Conservation (phyloP, 2,797 vertebrate genomes). For the Cuculus canorus region DNA sequence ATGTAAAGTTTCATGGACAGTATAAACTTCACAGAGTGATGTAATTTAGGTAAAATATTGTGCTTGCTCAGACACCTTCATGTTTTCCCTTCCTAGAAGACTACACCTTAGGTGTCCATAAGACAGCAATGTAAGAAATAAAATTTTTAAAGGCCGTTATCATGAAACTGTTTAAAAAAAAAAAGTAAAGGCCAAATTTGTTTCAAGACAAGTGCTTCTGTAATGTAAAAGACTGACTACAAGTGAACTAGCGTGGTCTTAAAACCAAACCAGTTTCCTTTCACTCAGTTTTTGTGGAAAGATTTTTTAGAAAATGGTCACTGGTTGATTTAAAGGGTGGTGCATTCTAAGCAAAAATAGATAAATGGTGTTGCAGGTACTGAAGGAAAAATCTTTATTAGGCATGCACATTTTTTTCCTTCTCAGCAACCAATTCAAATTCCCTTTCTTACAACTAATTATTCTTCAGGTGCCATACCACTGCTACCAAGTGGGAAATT, state of each 20-base stretch:
- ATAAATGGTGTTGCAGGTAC: slow-evolving; percentile 7
- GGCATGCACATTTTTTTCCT: slow-evolving; percentile 50
- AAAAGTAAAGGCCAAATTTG: background rate
- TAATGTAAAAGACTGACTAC: background rate
- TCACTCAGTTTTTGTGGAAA: background rate
- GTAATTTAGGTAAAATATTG: background rate
- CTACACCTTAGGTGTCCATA: background rate
- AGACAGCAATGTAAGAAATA: background rate
- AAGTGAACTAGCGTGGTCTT: background rate
- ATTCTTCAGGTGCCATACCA: slow-evolving; percentile 58
- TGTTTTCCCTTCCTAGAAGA: background rate
- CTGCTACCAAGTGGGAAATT: slow-evolving; percentile 64
- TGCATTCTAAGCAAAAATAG: slow-evolving; percentile 47
- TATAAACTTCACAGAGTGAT: background rate
- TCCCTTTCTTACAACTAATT: slow-evolving; percentile 61
- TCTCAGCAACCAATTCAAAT: slow-evolving; percentile 66
- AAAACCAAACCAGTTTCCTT: background rate
- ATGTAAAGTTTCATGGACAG: slow-evolving; percentile 15
- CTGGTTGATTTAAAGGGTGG: background rate
- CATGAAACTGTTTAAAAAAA: background rate
- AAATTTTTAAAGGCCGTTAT: background rate
- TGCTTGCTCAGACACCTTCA: background rate
- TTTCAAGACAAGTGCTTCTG: background rate
- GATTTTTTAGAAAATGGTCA: background rate
- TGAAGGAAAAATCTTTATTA: slow-evolving; percentile 64